These are phyloP conservation scores for Phrynosoma blainvillii DNA, from an alignment of 2,113 vertebrate genomes.

Conservation along the genomic window DNA sequence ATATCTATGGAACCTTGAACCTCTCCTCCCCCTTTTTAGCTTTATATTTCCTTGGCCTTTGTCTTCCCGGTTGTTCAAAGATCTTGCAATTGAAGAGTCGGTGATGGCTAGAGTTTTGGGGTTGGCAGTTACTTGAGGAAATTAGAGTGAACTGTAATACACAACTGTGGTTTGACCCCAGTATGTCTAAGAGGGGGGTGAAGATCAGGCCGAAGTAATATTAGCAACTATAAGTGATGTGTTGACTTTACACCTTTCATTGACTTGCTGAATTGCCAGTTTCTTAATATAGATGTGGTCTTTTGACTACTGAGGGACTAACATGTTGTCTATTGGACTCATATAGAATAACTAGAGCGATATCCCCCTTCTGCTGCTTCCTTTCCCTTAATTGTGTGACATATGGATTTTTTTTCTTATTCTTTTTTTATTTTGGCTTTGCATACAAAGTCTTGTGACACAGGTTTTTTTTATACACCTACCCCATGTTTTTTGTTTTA, in stretches of 20 bases:
- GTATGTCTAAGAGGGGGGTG: neutral
- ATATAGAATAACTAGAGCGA: conserved; percentile 41
- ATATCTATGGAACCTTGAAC: conserved; percentile 46
- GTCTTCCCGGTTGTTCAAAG: conserved; percentile 32
- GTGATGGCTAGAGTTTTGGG: conserved; percentile 27
- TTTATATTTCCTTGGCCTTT: conserved; percentile 45
- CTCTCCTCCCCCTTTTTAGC: conserved; percentile 19
- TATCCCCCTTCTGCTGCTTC: conserved; percentile 54
- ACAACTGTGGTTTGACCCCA: conserved; percentile 58
- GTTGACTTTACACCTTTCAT: conserved; percentile 69
- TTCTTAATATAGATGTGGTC: conserved; percentile 58
- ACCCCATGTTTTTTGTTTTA: conserved; percentile 63
- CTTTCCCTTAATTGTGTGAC: conserved; percentile 51
- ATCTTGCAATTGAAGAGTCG: neutral
- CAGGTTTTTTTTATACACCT: neutral
- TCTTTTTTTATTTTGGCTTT: neutral
- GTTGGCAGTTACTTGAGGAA: conserved; percentile 65
- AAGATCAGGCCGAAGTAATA: neutral
- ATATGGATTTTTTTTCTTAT: conserved; percentile 40
- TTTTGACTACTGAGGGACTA: conserved; percentile 11
- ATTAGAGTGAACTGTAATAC: conserved; percentile 56
- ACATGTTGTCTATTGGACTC: conserved; percentile 14
- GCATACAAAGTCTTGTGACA: neutral
- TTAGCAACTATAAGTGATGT: conserved; percentile 22
- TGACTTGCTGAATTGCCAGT: conserved; percentile 58